A percentile compares a stretch with the other conserved stretches of the same genome.
Conservation (phyloP, 2,113 vertebrate genomes). For the Seriola quinqueradiata region DNA sequence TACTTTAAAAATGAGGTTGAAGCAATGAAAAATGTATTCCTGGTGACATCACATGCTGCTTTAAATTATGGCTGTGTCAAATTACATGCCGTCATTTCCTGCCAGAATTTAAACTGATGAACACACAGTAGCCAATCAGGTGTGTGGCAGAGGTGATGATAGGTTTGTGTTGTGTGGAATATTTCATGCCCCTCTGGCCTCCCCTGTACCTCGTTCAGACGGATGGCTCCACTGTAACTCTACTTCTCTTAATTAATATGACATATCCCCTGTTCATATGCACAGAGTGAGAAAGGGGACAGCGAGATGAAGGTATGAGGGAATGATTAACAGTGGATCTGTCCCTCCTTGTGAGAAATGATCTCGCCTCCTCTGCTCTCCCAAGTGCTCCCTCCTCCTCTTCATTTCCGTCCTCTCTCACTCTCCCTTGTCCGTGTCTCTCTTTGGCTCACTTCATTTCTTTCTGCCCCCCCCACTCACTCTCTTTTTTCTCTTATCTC, state of each 20-base stretch:
- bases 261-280: constrained; percentile 84
- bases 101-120: constrained; percentile 68
- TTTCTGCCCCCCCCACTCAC: constrained; percentile 46
- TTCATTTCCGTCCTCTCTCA: constrained; percentile 66
- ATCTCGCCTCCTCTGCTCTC: constrained; percentile 62
- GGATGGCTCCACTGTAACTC: constrained; percentile 77
- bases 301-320: constrained; percentile 85
- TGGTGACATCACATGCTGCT: constrained; percentile 39
- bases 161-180: constrained; percentile 69
- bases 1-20: constrained; percentile 12
- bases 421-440: constrained; percentile 38
- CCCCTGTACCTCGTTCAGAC: constrained; percentile 60
- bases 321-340: constrained; percentile 91
- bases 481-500: constrained; percentile 72
- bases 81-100: constrained; percentile 49
- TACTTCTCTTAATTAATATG: constrained; percentile 84
- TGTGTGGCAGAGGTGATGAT: constrained; percentile 71
- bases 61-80: constrained; percentile 37
- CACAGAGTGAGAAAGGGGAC: constrained; percentile 83
- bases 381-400: constrained; percentile 49
- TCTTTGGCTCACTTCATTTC: constrained; percentile 53
- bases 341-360: constrained; percentile 73
- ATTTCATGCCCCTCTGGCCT: constrained; percentile 69
- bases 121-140: constrained; percentile 67
- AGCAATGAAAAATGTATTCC: constrained; percentile 41